A percentile compares a stretch with the other conserved stretches of the same genome.
These are phyloP conservation scores for Bicyclus anynana DNA, from an alignment of 1,140 invertebrate species.

Conservation along the genomic window DNA sequence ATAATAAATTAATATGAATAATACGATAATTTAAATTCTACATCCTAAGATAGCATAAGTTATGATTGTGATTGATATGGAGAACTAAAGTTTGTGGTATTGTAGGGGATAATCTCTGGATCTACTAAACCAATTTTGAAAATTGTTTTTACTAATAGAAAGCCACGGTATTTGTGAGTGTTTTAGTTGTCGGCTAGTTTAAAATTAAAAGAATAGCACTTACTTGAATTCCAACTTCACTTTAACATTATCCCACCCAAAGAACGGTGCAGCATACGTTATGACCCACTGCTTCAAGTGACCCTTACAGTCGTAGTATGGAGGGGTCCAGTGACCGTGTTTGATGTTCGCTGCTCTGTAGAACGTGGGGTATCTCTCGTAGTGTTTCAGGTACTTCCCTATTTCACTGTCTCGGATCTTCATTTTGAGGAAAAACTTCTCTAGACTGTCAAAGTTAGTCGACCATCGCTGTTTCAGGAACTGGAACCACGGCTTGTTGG, in stretches of 20 bases:
- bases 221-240: conserved; percentile 95
- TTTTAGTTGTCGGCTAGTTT: too few relatives aligned
- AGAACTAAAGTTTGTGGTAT: too few relatives aligned
- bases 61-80: too few relatives aligned
- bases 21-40: too few relatives aligned
- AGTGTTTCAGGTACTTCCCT: conserved; percentile 88
- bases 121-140: too few relatives aligned
- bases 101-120: too few relatives aligned
- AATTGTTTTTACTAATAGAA: too few relatives aligned
- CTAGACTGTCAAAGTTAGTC: conserved; percentile 93
- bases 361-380: conserved; percentile 93
- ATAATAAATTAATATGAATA: too few relatives aligned
- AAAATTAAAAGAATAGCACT: too few relatives aligned
- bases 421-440: conserved; percentile 95
- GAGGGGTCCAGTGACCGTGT: conserved; percentile 95
- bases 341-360: conserved; percentile 90
- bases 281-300: conserved; percentile 96
- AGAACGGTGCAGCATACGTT: conserved; percentile 97
- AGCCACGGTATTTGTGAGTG: too few relatives aligned
- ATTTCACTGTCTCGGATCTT: conserved; percentile 93
- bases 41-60: too few relatives aligned
- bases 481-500: conserved; percentile 91
- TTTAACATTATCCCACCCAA: conserved; percentile 96
- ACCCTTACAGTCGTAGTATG: conserved; percentile 96
- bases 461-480: conserved; percentile 95